Evolutionary conservation across 2,797 vertebrate species (phyloP).

Genomic region (Takifugu ocellatus): DNA sequence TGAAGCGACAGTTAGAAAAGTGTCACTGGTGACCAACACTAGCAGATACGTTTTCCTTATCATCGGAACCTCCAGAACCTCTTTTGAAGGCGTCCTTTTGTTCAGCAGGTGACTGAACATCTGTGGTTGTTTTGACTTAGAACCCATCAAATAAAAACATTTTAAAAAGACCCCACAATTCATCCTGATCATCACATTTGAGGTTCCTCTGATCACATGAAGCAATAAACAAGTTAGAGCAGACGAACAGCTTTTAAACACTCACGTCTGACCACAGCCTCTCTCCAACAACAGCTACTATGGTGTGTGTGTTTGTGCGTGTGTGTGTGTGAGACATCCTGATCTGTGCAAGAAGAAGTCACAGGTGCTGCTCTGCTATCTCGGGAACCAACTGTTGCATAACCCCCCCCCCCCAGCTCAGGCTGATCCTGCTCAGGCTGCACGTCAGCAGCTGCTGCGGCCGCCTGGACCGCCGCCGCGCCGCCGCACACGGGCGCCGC

Average conservation of each 20-base stretch:
- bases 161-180: too few relatives aligned
- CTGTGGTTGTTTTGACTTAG: too few relatives aligned
- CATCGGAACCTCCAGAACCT: too few relatives aligned
- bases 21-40: too few relatives aligned
- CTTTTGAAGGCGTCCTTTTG: too few relatives aligned
- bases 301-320: conserved; percentile 1
- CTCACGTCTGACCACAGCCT: too few relatives aligned
- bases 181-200: neutral
- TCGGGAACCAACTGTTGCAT: conserved; percentile 52
- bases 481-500: neutral
- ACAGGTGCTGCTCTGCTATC: conserved; percentile 36
- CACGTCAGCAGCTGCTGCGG: conserved; percentile 28
- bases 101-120: too few relatives aligned
- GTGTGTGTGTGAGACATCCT: conserved; percentile 1
- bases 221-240: too few relatives aligned
- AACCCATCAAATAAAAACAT: too few relatives aligned
- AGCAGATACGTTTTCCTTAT: too few relatives aligned
- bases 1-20: too few relatives aligned
- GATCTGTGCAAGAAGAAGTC: conserved; percentile 1
- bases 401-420: conserved; percentile 44
- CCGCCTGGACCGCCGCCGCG: neutral
- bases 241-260: too few relatives aligned
- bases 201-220: neutral
- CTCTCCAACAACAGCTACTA: conserved; percentile 39
- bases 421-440: conserved; percentile 37